These are phyloP conservation scores for Sula dactylatra DNA, from an alignment of 2,113 vertebrate genomes.

Conservation along the genomic window DNA sequence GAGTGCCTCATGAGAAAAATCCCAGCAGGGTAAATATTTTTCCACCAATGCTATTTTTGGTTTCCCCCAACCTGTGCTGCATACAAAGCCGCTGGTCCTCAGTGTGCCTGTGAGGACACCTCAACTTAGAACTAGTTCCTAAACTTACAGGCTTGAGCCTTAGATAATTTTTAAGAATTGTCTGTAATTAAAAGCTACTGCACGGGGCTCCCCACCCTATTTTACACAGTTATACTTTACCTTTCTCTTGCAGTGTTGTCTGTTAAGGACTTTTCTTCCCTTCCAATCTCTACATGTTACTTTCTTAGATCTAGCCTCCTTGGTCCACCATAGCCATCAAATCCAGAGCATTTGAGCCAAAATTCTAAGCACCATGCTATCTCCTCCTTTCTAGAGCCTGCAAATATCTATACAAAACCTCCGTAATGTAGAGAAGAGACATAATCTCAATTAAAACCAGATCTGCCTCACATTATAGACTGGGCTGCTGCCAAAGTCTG, in stretches of 20 bases:
- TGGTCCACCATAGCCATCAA: not conserved
- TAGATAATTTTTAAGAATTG: not conserved
- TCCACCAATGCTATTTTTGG: not conserved
- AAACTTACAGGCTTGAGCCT: not conserved
- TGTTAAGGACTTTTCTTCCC: not conserved
- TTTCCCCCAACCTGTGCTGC: not conserved
- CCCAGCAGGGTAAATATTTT: slow-evolving; percentile 19
- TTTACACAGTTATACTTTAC: not conserved
- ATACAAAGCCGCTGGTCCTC: not conserved
- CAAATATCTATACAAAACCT: not conserved
- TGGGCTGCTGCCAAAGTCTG: not conserved
- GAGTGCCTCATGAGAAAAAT: slow-evolving; percentile 8
- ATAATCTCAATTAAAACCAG: not conserved
- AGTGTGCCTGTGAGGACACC: not conserved
- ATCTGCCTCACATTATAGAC: not conserved
- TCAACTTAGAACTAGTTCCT: not conserved
- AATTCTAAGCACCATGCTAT: not conserved
- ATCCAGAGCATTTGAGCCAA: not conserved
- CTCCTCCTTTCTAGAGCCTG: not conserved
- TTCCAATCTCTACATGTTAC: not conserved
- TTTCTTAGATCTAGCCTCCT: not conserved
- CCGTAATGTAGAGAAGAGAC: not conserved
- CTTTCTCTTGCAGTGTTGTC: not conserved
- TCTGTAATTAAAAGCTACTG: not conserved
- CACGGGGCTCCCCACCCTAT: not conserved